Evolutionary conservation across 2,797 vertebrate genomes (phyloP).

Genomic region (Sebastes trivittatus): DNA sequence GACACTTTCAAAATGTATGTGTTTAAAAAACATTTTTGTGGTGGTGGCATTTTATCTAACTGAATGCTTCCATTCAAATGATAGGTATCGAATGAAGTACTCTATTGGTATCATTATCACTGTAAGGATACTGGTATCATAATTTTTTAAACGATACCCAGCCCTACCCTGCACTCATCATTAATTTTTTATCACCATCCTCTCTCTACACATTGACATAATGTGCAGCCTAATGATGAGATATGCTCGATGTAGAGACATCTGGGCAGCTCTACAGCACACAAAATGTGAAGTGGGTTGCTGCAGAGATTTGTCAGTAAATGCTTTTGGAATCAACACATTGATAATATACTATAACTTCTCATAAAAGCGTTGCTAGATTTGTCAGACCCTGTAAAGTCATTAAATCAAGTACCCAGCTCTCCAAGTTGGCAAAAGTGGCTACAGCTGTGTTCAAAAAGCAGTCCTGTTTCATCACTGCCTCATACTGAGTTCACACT

Average conservation of each 20-base stretch:
- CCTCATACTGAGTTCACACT: constrained; percentile 13
- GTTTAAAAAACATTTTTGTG: neutral
- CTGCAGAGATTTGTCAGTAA: constrained; percentile 37
- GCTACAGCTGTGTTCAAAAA: constrained; percentile 42
- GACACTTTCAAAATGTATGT: neutral
- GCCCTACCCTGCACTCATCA: neutral
- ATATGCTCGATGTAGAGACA: constrained; percentile 28
- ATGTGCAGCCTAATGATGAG: constrained; percentile 25
- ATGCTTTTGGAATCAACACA: constrained; percentile 29
- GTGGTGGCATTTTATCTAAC: neutral
- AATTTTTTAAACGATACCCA: neutral
- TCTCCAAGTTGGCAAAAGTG: constrained; percentile 38
- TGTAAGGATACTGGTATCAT: neutral
- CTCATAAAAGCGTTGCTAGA: constrained; percentile 41
- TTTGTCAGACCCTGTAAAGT: constrained; percentile 37
- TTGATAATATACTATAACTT: constrained; percentile 29
- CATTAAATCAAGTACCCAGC: constrained; percentile 50
- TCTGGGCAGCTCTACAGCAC: constrained; percentile 16
- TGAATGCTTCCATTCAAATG: neutral
- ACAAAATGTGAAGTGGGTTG: constrained; percentile 19
- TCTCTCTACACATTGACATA: constrained; percentile 12
- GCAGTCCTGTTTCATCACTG: constrained; percentile 25
- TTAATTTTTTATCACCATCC: constrained; percentile 1
- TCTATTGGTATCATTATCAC: neutral
- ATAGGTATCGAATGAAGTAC: neutral